Base-by-base conservation (phyloP, 2,113 vertebrate genomes). In the Copsychus sechellarum region DNA sequence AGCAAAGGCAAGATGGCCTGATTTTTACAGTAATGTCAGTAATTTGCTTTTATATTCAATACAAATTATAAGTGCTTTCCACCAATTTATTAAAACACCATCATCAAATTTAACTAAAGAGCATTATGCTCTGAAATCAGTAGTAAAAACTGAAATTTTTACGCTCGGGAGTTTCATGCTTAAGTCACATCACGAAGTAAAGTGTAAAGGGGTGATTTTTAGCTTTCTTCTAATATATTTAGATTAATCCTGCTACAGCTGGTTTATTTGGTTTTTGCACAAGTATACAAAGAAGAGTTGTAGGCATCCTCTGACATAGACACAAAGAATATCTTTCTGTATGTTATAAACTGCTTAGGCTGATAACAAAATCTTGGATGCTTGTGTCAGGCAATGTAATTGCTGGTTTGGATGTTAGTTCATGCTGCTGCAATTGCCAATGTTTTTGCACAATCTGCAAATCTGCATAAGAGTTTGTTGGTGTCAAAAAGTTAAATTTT, bases 391-490 rank as follows among this genome's bases (percentile, higher is more conserved):
- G 19, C 26, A 40, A 1, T 0, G 3, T 9, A 34, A 48, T 73
- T 40, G 25, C 22, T 88, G 19, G 2, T 5, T 60, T 87, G 54
- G 25, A 24, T 60, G 17, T 62, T 40, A 11, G 54, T 58, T 65
- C 21, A 18, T 19, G 10, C 56, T 86, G 40, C 70, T 78, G 23
- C 11, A 2, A 70, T 66, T 93, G 15, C 14, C 15, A 34, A 3
- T 0, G 0, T 42, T 76, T 69, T 6, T 86, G 40, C 34, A 38
- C 9, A n/a, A 2, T 33, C n/a, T n/a, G n/a, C n/a, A n/a, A 53
- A 48, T 36, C 11, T 67, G 33, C 7, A 0, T 40, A 33, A 45
- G 53, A 58, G 26, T 54, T 48, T 29, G 6, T 31, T 70, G 23
- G 20, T 50, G 54, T 67, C 33, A 31, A 8, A 42, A 65, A 85